Percentiles rank a stretch among this genome's conserved stretches.
These are phyloP conservation scores for Aplysina aerophoba DNA, from an alignment of 37 sponge, comb jelly and placozoan genomes.

Conservation along the genomic window DNA sequence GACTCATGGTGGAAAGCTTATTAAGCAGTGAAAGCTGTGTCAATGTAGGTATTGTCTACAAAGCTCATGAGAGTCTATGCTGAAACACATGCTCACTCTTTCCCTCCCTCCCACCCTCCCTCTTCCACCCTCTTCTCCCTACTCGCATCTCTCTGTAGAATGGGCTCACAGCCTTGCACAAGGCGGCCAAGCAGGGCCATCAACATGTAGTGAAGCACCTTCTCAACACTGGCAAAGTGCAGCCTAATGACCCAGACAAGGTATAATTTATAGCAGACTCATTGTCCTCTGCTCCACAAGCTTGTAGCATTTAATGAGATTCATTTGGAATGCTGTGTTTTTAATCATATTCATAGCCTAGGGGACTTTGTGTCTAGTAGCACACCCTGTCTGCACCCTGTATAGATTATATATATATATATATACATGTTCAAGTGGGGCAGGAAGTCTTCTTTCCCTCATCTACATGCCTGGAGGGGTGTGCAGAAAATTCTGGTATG, in stretches of 20 bases:
- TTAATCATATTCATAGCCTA: neutral
- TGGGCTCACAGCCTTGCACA: slow-evolving; percentile 72
- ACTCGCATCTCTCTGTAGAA: slow-evolving; percentile 35
- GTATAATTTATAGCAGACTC: neutral
- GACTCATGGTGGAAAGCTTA: too few relatives aligned
- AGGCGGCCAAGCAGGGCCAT: slow-evolving; percentile 67
- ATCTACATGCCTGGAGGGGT: too few relatives aligned
- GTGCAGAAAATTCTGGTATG: too few relatives aligned
- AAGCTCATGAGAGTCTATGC: neutral
- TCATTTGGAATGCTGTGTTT: neutral
- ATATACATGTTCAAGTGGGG: too few relatives aligned
- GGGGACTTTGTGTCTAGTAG: neutral
- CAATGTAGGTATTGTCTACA: too few relatives aligned
- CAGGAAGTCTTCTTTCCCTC: too few relatives aligned
- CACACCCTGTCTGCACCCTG: too few relatives aligned
- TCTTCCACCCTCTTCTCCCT: too few relatives aligned
- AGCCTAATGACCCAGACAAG: slow-evolving; percentile 53
- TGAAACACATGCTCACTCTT: neutral
- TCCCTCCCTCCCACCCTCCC: too few relatives aligned
- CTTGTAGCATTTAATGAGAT: neutral
- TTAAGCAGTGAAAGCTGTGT: too few relatives aligned
- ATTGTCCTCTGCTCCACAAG: neutral
- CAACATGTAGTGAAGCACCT: slow-evolving; percentile 56
- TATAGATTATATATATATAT: too few relatives aligned
- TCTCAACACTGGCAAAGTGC: slow-evolving; percentile 36